phyloP scores from a whole-genome alignment of 2,113 vertebrate species.

The Nycticorax nycticorax region DNA sequence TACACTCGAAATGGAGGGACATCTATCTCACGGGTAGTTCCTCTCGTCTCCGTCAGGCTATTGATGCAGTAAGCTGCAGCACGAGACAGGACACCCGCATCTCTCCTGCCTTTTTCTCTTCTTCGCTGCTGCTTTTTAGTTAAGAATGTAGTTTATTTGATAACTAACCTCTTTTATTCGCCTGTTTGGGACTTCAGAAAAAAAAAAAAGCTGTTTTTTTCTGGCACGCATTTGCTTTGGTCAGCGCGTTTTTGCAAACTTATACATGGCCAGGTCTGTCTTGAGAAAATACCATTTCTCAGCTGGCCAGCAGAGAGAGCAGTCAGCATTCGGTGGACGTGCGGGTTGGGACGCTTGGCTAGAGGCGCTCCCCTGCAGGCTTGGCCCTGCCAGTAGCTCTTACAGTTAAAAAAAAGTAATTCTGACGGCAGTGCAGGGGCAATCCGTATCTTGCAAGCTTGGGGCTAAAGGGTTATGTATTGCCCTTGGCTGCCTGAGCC shows the following conservation, averaged over 20 bases:
- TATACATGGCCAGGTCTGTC: neutral
- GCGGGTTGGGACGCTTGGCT: neutral
- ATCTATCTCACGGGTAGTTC: neutral
- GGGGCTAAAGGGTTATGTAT: neutral
- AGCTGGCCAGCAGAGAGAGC: constrained; percentile 58
- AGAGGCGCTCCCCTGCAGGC: neutral
- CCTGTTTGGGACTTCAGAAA: neutral
- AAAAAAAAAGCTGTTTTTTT: neutral
- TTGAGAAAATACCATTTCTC: neutral
- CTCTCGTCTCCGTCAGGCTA: neutral
- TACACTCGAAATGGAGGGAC: neutral
- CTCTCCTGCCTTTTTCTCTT: neutral
- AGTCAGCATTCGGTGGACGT: neutral
- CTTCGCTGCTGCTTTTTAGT: neutral
- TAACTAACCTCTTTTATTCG: neutral
- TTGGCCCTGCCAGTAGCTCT: neutral
- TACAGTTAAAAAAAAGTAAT: neutral
- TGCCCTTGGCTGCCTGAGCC: neutral
- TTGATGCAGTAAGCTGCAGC: neutral
- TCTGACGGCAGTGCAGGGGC: neutral
- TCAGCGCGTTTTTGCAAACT: neutral
- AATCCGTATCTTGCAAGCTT: neutral
- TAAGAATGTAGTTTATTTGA: neutral
- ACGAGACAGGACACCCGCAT: neutral
- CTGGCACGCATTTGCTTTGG: neutral